Percentiles rank a stretch among this genome's conserved stretches.
Evolutionary conservation across 2,113 vertebrate genomes (phyloP).

Genomic region (Aythya baeri): DNA sequence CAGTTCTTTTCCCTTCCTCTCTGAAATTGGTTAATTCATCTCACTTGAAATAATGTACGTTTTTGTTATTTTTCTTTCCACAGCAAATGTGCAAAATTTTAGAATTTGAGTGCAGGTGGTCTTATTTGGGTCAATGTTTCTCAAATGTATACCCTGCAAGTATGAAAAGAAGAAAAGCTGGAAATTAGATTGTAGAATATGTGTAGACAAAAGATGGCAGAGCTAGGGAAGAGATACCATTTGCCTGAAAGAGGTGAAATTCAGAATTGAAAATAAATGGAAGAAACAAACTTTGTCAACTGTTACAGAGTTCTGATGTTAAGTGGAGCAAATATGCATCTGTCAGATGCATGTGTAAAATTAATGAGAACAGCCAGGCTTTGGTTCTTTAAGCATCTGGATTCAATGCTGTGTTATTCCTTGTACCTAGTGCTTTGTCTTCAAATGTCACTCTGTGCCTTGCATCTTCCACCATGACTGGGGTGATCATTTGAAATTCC

Average conservation of each 20-base stretch:
- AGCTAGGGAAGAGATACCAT: neutral
- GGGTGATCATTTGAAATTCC: neutral
- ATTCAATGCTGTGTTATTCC: slow-evolving; percentile 70
- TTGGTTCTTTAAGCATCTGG: slow-evolving; percentile 27
- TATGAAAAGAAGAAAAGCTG: neutral
- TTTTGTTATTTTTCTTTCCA: neutral
- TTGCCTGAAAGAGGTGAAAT: neutral
- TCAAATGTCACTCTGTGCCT: slow-evolving; percentile 52
- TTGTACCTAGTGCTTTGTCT: slow-evolving; percentile 23
- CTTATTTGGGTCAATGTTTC: neutral
- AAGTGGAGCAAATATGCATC: neutral
- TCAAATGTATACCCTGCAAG: neutral
- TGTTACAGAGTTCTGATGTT: neutral
- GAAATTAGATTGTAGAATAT: neutral
- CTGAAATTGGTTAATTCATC: neutral
- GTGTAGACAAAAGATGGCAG: neutral
- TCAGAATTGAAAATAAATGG: rapidly evolving
- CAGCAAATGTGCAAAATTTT: rapidly evolving
- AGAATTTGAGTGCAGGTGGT: neutral
- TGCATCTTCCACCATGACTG: neutral
- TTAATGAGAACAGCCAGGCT: neutral
- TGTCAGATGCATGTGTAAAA: neutral
- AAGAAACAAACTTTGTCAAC: neutral
- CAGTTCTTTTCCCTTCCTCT: neutral
- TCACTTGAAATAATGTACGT: neutral